Evolutionary conservation across 2,888 invertebrate genomes (phyloP).

Genomic region (Oligia fasciuncula): DNA sequence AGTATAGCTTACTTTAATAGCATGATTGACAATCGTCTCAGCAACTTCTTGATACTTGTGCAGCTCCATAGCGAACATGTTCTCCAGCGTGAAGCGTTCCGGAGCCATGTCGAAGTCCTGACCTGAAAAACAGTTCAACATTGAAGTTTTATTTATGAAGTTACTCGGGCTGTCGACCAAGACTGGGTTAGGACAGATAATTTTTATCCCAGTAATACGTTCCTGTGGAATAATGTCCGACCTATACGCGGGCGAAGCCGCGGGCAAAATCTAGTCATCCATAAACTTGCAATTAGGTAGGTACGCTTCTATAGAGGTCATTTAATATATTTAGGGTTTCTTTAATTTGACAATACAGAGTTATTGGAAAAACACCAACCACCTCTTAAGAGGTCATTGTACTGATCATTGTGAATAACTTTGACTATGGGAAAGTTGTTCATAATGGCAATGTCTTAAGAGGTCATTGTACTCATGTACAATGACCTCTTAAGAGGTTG

Average conservation of each 20-base stretch:
- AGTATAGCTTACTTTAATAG: constrained; percentile 91
- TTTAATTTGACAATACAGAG: not conserved
- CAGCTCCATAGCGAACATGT: constrained; percentile 98
- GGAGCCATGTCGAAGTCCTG: constrained; percentile 96
- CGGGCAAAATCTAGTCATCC: not conserved
- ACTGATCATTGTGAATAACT: no score
- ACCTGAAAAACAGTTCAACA: constrained; percentile 75
- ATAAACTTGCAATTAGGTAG: not conserved
- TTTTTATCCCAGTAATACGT: not conserved
- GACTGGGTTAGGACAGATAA: not conserved
- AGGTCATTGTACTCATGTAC: no score
- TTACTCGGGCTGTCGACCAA: not conserved
- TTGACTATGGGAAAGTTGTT: no score
- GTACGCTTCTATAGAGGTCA: not conserved
- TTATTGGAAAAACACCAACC: no score
- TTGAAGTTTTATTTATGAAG: not conserved
- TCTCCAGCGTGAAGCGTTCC: constrained; percentile 96
- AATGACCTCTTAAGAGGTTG: no score
- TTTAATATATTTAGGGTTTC: not conserved
- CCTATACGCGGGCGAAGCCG: not conserved
- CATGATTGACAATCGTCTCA: constrained; percentile 95
- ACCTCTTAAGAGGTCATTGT: no score
- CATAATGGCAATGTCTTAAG: no score
- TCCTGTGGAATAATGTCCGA: not conserved
- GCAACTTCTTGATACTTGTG: constrained; percentile 96